These are phyloP conservation scores for Sebastes minor DNA, from an alignment of 2,797 vertebrate genomes.

Conservation along the genomic window DNA sequence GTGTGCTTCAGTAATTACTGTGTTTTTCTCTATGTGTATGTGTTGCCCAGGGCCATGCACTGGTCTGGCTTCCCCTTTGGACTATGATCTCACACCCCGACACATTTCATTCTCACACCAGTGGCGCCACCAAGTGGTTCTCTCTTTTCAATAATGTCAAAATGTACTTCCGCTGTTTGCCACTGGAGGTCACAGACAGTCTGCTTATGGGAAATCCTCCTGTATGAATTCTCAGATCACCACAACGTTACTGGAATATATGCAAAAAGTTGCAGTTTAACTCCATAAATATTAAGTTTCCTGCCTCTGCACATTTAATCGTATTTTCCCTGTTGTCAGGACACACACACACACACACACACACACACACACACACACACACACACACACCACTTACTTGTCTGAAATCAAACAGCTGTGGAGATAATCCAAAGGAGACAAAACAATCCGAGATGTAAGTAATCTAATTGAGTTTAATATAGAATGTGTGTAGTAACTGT, in stretches of 20 bases:
- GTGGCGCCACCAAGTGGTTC: conserved; percentile 56
- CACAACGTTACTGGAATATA: not conserved
- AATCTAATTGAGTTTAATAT: conserved; percentile 14
- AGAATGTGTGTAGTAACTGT: not conserved
- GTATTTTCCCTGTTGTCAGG: not conserved
- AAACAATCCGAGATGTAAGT: conserved; percentile 1
- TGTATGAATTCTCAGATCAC: not conserved
- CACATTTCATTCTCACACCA: conserved; percentile 1
- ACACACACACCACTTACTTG: not conserved
- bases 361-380: not conserved
- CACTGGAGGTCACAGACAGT: conserved; percentile 53
- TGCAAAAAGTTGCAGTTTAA: not conserved
- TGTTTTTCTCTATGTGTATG: not conserved
- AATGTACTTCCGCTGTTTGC: conserved; percentile 27
- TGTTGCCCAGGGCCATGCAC: not conserved
- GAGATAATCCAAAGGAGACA: conserved; percentile 4
- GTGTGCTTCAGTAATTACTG: not conserved
- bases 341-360: not conserved
- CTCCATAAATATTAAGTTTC: not conserved
- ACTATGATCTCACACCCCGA: not conserved
- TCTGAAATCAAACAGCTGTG: conserved; percentile 18
- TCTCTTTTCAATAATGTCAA: not conserved
- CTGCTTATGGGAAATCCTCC: not conserved
- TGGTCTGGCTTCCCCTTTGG: not conserved
- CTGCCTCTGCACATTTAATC: not conserved